phyloP scores from a whole-genome alignment of 2,888 invertebrate species.

The Hypercompe scribonia region DNA sequence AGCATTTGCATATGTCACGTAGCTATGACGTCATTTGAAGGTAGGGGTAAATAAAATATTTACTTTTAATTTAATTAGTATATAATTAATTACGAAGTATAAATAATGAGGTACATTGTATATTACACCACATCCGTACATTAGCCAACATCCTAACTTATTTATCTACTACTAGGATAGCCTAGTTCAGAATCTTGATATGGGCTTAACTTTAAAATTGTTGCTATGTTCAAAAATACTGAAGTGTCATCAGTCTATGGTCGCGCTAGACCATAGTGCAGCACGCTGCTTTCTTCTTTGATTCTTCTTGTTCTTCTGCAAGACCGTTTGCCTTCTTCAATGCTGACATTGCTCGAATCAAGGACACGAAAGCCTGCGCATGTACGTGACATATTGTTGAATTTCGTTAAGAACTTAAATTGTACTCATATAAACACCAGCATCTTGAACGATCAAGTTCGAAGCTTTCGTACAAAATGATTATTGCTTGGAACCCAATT shows the following conservation, averaged over 20 bases:
- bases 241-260: constrained; percentile 19
- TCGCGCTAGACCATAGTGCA: constrained; percentile 62
- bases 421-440: neutral
- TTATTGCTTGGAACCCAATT: neutral
- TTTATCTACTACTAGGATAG: neutral
- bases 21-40: neutral
- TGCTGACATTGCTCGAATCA: constrained; percentile 76
- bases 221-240: neutral
- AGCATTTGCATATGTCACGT: too few relatives aligned
- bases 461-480: too few relatives aligned
- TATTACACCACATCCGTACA: neutral
- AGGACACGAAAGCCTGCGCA: constrained; percentile 76
- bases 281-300: constrained; percentile 52
- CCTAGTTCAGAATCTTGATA: neutral
- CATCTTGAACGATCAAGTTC: too few relatives aligned
- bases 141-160: neutral
- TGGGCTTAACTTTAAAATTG: neutral
- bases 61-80: neutral
- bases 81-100: neutral
- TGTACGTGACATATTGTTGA: neutral
- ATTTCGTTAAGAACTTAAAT: neutral
- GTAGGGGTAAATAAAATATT: neutral
- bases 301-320: constrained; percentile 44
- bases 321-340: constrained; percentile 65
- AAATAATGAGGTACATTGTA: constrained; percentile 1